These are phyloP conservation scores for Agrotis exclamationis DNA, from an alignment of 2,888 invertebrate genomes.

Conservation along the genomic window DNA sequence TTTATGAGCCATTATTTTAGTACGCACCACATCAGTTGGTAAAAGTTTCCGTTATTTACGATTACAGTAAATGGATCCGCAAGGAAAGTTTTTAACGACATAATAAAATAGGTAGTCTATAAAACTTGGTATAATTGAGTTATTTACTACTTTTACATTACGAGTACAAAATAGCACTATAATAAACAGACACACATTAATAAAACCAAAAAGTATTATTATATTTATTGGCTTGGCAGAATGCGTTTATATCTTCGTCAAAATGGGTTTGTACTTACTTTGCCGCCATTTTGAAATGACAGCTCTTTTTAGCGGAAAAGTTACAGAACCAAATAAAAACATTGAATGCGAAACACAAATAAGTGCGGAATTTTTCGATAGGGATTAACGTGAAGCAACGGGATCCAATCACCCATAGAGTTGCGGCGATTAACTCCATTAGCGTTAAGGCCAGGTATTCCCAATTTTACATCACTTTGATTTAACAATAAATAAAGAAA, in stretches of 20 bases:
- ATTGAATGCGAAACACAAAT: conserved; percentile 30
- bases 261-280: background rate
- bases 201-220: background rate
- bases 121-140: conserved; percentile 58
- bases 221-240: background rate
- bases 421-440: conserved; percentile 76
- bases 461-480: too few relatives aligned
- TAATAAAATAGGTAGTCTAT: conserved; percentile 60
- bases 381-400: conserved; percentile 49
- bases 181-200: conserved; percentile 19
- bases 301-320: background rate
- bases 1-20: conserved; percentile 60
- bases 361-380: conserved; percentile 48
- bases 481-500: too few relatives aligned
- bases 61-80: conserved; percentile 60
- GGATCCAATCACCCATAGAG: conserved; percentile 74
- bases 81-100: conserved; percentile 61
- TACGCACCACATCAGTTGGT: conserved; percentile 49
- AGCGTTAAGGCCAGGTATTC: conserved; percentile 77
- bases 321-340: background rate
- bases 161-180: conserved; percentile 30
- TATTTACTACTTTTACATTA: conserved; percentile 58
- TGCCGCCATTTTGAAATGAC: conserved; percentile 35
- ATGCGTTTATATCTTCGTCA: conserved; percentile 8
- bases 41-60: conserved; percentile 62